Evolutionary conservation across 2,797 vertebrate species (phyloP).

Genomic region (Morelia viridis): DNA sequence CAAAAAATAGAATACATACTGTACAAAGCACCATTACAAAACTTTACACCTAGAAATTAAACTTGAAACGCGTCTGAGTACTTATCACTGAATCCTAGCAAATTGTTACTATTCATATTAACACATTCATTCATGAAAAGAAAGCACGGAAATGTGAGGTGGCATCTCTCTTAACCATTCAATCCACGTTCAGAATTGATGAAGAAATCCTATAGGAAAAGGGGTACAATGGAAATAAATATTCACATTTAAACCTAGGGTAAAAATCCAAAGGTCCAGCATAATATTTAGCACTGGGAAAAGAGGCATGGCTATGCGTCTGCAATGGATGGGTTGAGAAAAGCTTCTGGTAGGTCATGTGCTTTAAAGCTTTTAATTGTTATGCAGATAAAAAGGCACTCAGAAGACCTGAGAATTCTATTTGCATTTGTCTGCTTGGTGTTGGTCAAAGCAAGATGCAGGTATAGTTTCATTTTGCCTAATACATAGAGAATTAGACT

Average conservation of each 20-base stretch:
- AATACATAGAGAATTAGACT: slow-evolving; percentile 39
- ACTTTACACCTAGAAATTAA: slow-evolving; percentile 74
- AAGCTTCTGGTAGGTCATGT: slow-evolving; percentile 54
- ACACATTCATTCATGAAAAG: slow-evolving; percentile 70
- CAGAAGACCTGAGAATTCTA: slow-evolving; percentile 54
- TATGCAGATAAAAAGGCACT: slow-evolving; percentile 76
- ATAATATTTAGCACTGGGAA: slow-evolving; percentile 72
- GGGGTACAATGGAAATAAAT: slow-evolving; percentile 73
- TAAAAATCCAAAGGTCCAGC: slow-evolving; percentile 69
- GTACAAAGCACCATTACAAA: slow-evolving; percentile 75
- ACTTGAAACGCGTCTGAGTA: slow-evolving; percentile 67
- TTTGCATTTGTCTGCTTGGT: slow-evolving; percentile 55
- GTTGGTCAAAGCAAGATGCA: slow-evolving; percentile 29
- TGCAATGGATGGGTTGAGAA: slow-evolving; percentile 57
- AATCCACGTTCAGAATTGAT: slow-evolving; percentile 59
- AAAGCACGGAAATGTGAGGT: slow-evolving; percentile 65
- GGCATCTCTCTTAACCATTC: slow-evolving; percentile 57
- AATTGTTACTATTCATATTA: slow-evolving; percentile 66
- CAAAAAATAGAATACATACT: slow-evolving; percentile 76
- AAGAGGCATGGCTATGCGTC: slow-evolving; percentile 58
- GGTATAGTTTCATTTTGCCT: slow-evolving; percentile 46
- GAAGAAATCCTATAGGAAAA: slow-evolving; percentile 63
- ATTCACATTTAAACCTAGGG: slow-evolving; percentile 77
- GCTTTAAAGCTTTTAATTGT: slow-evolving; percentile 74
- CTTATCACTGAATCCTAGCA: slow-evolving; percentile 69